A percentile compares a stretch with the other conserved stretches of the same genome.
Conservation (phyloP, 2,888 invertebrate genomes). For the Agrypnus murinus region DNA sequence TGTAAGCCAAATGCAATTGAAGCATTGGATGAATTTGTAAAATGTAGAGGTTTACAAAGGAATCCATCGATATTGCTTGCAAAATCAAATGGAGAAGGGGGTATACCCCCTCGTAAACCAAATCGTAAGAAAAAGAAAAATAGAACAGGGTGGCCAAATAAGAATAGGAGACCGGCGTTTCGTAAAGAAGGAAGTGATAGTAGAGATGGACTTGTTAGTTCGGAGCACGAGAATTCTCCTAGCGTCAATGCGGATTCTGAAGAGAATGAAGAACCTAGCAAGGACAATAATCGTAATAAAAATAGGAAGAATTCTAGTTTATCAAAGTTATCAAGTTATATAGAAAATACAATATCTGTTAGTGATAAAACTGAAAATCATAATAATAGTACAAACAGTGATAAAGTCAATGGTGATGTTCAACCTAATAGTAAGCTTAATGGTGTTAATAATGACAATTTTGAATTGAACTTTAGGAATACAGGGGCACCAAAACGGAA, state of each 20-base stretch:
- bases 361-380: slow-evolving; percentile 2
- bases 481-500: slow-evolving; percentile 40
- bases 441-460: slow-evolving; percentile 37
- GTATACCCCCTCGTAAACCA: slow-evolving; percentile 60
- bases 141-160: slow-evolving; percentile 87
- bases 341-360: slow-evolving; percentile 4
- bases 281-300: slow-evolving; percentile 37
- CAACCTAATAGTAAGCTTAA: slow-evolving; percentile 41
- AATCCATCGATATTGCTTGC: background rate
- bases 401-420: slow-evolving; percentile 45
- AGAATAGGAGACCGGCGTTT: slow-evolving; percentile 67
- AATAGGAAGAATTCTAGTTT: slow-evolving; percentile 22
- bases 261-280: slow-evolving; percentile 50
- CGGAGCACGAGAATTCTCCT: slow-evolving; percentile 50
- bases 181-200: slow-evolving; percentile 58
- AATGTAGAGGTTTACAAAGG: slow-evolving; percentile 37
- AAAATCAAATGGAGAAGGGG: background rate
- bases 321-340: slow-evolving; percentile 23
- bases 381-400: slow-evolving; percentile 20
- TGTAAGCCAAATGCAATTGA: slow-evolving; percentile 62
- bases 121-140: slow-evolving; percentile 79
- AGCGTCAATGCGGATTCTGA: slow-evolving; percentile 60
- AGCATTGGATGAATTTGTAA: slow-evolving; percentile 70
- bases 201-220: slow-evolving; percentile 49
- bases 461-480: slow-evolving; percentile 42